These are phyloP conservation scores for Harpalus rufipes DNA, from an alignment of 2,888 invertebrate genomes.

Conservation along the genomic window DNA sequence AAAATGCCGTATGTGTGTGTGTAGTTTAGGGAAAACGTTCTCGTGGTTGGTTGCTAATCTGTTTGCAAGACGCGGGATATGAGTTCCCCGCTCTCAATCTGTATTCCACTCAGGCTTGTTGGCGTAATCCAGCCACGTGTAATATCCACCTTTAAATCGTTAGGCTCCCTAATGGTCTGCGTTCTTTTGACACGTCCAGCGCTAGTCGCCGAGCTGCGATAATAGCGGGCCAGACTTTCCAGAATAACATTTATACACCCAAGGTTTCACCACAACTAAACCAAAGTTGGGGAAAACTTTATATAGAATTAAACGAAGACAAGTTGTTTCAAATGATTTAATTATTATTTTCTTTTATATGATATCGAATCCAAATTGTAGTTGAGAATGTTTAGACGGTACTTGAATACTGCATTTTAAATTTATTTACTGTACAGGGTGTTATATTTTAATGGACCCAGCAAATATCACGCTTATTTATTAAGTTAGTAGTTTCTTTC, in stretches of 20 bases:
- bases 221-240: constrained; percentile 8
- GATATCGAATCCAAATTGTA: no score
- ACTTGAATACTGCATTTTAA: no score
- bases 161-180: constrained; percentile 55
- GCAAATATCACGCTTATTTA: no score
- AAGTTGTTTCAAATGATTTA: no score
- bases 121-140: constrained; percentile 64
- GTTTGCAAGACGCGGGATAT: constrained; percentile 51
- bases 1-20: constrained; percentile 2
- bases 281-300: not conserved
- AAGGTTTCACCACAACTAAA: not conserved
- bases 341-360: no score
- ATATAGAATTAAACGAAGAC: no score
- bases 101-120: constrained; percentile 57
- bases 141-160: constrained; percentile 66
- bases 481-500: no score
- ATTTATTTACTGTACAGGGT: no score
- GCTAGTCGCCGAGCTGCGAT: constrained; percentile 30
- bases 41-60: constrained; percentile 21
- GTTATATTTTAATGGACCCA: no score
- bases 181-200: constrained; percentile 63
- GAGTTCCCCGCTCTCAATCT: constrained; percentile 51
- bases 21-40: constrained; percentile 17
- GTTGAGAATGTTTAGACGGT: no score
- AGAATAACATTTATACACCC: not conserved